Evolutionary conservation across 2,888 invertebrate species (phyloP), one percentile per base, ranked within the genome.

Genomic region (Girardia tigrina): DNA sequence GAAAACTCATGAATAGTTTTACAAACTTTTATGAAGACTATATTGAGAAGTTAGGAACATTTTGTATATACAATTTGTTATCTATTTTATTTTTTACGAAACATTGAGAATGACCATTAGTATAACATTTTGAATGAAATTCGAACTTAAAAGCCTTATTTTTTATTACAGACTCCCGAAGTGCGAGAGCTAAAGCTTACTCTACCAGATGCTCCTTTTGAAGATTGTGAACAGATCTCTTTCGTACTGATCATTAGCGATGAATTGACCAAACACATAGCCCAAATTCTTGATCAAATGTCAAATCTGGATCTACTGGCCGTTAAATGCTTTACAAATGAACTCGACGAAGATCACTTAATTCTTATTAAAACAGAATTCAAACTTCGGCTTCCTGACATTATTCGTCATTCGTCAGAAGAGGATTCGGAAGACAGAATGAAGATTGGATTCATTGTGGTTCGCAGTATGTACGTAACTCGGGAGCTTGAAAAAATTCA

Each of bases 261-360:
- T n/a, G 56, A 56, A n/a, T 56, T 56, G 6, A 56, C 56, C 2
- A 56, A 16, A 16, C 56, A 56, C 23, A 56, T n/a, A 20, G 56
- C 56, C 23, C 56, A 56, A 56, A 56, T 56, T 16, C 56, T 56
- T 56, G 56, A 56, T 56, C 56, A 56, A 56, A 56, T 56, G 56
- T 20, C 56, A 56, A 56, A 56, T 56, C 23, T 56, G 23, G 56
- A 56, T 56, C 56, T 56, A 2, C 23, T 56, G 23, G 56, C 56
- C 4, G n/a, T 56, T 8, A 56, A 56, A 56, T 56, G 56, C n/a
- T 56, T 56, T 16, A 20, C 56, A 2, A 16, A 56, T 16, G 56
- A 56, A 56, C 4, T 56, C n/a, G n/a, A 56, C n/a, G 8, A 56
- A 56, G 56, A 56, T 16, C 56, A 56, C 56, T 20, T 56, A 23